Base-by-base conservation (phyloP, 2,888 invertebrate genomes). In the Campoplex capitator region DNA sequence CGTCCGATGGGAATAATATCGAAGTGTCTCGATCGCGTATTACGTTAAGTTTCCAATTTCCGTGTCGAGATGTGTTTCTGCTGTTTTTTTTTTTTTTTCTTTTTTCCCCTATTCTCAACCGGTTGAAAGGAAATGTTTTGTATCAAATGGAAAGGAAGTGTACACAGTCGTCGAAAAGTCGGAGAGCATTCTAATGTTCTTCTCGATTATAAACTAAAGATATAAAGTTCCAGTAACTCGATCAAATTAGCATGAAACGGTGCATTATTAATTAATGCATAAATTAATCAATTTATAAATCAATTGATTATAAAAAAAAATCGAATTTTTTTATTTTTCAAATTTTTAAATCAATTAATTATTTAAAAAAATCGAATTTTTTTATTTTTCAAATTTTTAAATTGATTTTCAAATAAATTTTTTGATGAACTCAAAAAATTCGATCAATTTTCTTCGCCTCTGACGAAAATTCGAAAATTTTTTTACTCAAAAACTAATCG, bases 21-120 rank as follows among this genome's bases (percentile, higher is more conserved):
- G 42, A 62, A 79, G n/a, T 62, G 48, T 56, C 38, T 71, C 68
- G 70, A 74, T 54, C 58, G 58, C 18, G 48, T 73, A 51, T 45
- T 42, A 65, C 45, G 28, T 42, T n/a, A 16, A 48, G 45, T 13
- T 78, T 78, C 13, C 74, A 75, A 81, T 56, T 81, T 85, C 81
- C 84, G 75, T 71, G 48, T 81, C 38, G 68, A 62, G 28, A 58
- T 51, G 4, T 38, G 16, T 65, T 38, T 35, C 35, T n/a, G 28
- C 51, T 3, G 18, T 54, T 54, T 38, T 23, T 23, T 23, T 23
- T 23, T 23, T 23, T 23, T 23, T 23, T 23, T 23, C 0, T 23
- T 23, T 23, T 23, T 23, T 23, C 23, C 23, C 23, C 23, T 23
- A 23, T 23, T 67, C 16, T 54, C 1, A 68, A 65, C 67, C 77